phyloP scores from a whole-genome alignment of 2,797 vertebrate species.

The Sebastiscus albofasciatus region DNA sequence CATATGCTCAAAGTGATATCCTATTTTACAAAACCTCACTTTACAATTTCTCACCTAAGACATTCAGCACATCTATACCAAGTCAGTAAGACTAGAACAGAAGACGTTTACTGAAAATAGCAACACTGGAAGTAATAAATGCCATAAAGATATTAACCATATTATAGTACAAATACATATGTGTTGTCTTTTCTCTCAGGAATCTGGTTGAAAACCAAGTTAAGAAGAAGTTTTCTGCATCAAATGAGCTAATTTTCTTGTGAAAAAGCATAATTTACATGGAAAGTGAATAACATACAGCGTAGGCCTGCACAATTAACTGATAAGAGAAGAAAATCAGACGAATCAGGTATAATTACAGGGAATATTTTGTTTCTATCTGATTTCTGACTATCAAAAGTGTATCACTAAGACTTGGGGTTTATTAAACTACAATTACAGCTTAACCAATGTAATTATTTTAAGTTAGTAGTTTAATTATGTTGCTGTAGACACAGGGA shows the following conservation, averaged over 20 bases:
- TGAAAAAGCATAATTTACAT: background rate
- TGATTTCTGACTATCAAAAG: background rate
- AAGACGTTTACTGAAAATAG: background rate
- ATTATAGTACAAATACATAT: background rate
- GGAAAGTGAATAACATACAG: background rate
- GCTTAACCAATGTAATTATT: background rate
- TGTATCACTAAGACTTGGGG: background rate
- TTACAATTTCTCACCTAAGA: background rate
- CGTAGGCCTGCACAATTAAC: background rate
- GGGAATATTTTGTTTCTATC: background rate
- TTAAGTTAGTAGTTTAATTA: background rate
- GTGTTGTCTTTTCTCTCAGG: background rate
- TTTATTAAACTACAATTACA: background rate
- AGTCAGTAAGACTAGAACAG: background rate
- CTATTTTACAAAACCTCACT: background rate
- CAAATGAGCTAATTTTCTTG: background rate
- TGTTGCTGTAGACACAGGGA: background rate
- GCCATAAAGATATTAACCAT: background rate
- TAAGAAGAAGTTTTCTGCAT: background rate
- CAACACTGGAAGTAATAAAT: background rate
- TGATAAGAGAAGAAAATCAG: background rate
- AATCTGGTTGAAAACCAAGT: background rate
- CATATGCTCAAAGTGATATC: background rate
- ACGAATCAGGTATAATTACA: background rate
- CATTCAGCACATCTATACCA: background rate